Evolutionary conservation across 2,113 vertebrate species (phyloP), one percentile per base, ranked within the genome.

Genomic region (Anguilla japonica): DNA sequence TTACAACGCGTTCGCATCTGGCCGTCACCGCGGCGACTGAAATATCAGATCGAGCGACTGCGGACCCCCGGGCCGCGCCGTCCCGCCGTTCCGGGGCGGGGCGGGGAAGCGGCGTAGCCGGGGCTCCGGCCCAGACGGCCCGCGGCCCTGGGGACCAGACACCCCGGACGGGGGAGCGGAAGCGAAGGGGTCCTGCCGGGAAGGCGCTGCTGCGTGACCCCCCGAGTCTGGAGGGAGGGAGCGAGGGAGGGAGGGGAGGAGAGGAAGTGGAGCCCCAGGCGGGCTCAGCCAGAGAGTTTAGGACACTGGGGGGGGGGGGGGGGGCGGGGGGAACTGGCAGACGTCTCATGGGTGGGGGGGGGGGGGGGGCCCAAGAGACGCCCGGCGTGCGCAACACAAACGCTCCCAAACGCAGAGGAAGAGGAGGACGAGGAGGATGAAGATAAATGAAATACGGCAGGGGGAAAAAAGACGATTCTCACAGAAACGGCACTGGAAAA

Each of bases 161-260:
- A 20, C 39, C 83, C n/a, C 83, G 79, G 83, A 14, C 41, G 85
- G 82, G 18, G 83, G 96, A 96, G 93, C 94, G 96, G 95, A 96
- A 96, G 92, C 91, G 94, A 91, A 91, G 2, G 92, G 50, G 81
- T 94, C 95, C 94, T 95, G 91, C 92, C 95, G 95, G 93, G 96
- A 96, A 95, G 93, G 71, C n/a, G 88, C 91, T 90, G 95, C 92
- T 95, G 94, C 94, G 92, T 93, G 94, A 95, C 95, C 93, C 85
- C 83, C 86, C 91, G 88, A 86, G 87, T 71, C 86, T 81, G 90
- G 78, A 87, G 94, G 96, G 86, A 90, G 88, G 79, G 67, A 87
- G 81, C 53, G n/a, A 71, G 9, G 83, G 86, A 89, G 87, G 87
- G 78, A 86, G 83, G 96, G 86, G 89, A 87, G 71, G 67, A 85